phyloP scores from a whole-genome alignment of 2,797 vertebrate genomes.

The Hypotaenidia okinawae region DNA sequence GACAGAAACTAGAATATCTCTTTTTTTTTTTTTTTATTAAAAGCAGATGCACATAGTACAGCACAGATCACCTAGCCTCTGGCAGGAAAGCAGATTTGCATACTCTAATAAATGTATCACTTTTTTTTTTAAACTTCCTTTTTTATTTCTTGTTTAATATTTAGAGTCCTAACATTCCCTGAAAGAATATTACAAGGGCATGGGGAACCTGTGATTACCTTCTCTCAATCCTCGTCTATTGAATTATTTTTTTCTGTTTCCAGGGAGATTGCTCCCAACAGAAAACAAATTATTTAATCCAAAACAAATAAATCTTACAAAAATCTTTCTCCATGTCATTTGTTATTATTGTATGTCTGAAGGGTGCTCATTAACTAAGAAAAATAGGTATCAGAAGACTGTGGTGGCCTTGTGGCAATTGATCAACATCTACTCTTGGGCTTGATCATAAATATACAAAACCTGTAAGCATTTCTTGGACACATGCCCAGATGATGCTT shows the following conservation, averaged over 20 bases:
- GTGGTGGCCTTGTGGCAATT: background rate
- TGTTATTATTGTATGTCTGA: background rate
- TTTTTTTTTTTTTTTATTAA: background rate
- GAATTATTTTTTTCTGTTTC: background rate
- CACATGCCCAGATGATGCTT: background rate
- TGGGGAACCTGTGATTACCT: background rate
- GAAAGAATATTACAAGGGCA: background rate
- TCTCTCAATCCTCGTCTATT: background rate
- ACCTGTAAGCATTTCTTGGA: background rate
- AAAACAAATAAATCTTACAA: background rate
- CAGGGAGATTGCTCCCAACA: background rate
- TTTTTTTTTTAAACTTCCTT: background rate
- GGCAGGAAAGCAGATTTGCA: background rate
- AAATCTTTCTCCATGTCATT: background rate
- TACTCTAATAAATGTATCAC: background rate
- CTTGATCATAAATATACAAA: background rate
- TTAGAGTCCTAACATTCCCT: background rate
- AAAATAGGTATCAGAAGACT: background rate
- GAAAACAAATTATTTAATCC: constrained; percentile 12
- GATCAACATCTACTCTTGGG: background rate
- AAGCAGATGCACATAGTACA: background rate
- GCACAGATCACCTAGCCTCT: background rate
- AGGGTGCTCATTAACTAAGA: background rate
- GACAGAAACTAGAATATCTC: background rate
- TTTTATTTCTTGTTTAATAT: background rate